phyloP scores from a whole-genome alignment of 2,888 invertebrate species.

The Dichetophora obliterata region DNA sequence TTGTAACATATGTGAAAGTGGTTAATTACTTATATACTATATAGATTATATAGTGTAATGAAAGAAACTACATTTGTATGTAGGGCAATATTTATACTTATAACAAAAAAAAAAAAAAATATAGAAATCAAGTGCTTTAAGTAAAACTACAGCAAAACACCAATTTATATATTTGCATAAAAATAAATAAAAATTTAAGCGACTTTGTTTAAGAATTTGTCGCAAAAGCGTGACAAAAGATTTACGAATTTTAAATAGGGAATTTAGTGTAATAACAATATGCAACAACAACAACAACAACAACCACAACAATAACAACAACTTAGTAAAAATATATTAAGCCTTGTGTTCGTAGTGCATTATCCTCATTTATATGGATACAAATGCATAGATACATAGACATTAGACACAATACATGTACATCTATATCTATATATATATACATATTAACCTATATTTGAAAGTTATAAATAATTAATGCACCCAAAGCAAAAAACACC shows the following conservation, averaged over 20 bases:
- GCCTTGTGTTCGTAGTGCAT: conserved; percentile 26
- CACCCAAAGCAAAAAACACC: neutral
- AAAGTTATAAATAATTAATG: neutral
- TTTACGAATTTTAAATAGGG: neutral
- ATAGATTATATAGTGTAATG: too few relatives aligned
- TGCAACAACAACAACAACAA: neutral
- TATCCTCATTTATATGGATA: conserved; percentile 12
- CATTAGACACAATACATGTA: neutral
- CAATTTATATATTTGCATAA: neutral
- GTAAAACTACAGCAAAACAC: neutral
- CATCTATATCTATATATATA: neutral
- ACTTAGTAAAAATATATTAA: neutral
- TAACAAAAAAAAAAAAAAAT: neutral
- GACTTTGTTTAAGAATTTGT: neutral
- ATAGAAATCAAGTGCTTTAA: conserved; percentile 14
- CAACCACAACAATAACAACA: neutral
- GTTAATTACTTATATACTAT: too few relatives aligned
- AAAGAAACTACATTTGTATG: too few relatives aligned
- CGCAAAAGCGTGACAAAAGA: neutral
- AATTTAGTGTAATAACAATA: neutral
- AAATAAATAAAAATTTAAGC: neutral
- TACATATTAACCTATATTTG: neutral
- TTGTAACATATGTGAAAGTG: too few relatives aligned
- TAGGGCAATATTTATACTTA: neutral
- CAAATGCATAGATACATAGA: neutral